Evolutionary conservation across 2,888 invertebrate genomes (phyloP).

Genomic region (Trachelus iudaicus): DNA sequence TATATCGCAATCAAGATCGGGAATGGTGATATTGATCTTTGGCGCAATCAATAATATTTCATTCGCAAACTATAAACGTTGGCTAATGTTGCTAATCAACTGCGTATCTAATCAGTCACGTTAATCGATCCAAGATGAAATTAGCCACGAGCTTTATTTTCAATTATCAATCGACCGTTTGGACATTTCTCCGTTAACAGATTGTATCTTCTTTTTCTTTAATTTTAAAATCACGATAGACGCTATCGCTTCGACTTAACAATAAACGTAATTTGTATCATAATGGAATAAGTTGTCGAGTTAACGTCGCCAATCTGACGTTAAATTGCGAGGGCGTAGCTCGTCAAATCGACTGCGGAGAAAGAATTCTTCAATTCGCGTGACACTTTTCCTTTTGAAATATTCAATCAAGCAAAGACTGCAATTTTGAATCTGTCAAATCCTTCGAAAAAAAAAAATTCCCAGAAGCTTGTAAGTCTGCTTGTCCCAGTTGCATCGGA

Average conservation of each 20-base stretch:
- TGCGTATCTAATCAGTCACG: not conserved
- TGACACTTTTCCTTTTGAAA: not conserved
- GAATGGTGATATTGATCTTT: not conserved
- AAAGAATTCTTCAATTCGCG: not conserved
- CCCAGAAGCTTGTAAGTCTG: not conserved
- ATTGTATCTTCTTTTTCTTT: not conserved
- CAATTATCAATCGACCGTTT: not conserved
- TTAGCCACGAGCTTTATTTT: not conserved
- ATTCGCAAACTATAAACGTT: not conserved
- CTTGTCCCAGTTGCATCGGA: constrained; percentile 5
- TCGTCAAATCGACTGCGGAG: not conserved
- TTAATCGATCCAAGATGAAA: not conserved
- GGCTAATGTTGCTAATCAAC: not conserved
- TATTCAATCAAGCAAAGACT: not conserved
- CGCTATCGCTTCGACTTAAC: not conserved
- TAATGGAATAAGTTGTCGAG: not conserved
- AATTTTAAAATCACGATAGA: not conserved
- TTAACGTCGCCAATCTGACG: not conserved
- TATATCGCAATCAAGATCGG: not conserved
- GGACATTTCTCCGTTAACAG: not conserved
- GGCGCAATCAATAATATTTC: not conserved
- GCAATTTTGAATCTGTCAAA: not conserved
- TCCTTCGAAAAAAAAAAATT: not conserved
- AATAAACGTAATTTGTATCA: not conserved
- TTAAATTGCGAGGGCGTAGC: not conserved